phyloP scores from a whole-genome alignment of 2,888 invertebrate species.

The Pristionchus exspectatus region DNA sequence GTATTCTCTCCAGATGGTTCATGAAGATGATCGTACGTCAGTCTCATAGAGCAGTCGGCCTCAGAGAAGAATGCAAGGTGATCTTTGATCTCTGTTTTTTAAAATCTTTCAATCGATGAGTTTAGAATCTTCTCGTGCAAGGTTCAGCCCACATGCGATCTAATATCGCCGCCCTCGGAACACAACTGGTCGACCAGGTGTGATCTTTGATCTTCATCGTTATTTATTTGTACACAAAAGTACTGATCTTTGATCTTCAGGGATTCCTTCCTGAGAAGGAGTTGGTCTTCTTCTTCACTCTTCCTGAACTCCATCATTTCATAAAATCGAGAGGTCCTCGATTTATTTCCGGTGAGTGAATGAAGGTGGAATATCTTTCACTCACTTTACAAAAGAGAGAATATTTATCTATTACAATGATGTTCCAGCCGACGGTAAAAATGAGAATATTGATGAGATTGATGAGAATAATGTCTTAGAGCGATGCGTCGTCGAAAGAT shows the following conservation, averaged over 20 bases:
- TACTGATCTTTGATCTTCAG: conserved; percentile 64
- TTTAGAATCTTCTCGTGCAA: conserved; percentile 25
- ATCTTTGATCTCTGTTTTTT: neutral
- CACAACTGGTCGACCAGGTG: conserved; percentile 5
- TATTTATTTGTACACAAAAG: neutral
- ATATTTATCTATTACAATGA: neutral
- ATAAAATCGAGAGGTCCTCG: conserved; percentile 61
- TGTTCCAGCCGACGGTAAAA: neutral
- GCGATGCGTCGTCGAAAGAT: conserved; percentile 85
- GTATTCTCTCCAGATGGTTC: conserved; percentile 68
- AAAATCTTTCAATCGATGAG: neutral
- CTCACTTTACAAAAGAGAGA: neutral
- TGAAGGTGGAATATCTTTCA: neutral
- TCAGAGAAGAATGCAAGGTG: conserved; percentile 71
- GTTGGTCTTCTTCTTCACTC: conserved; percentile 80
- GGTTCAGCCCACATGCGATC: conserved; percentile 15
- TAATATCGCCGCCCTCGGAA: neutral
- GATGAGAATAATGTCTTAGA: conserved; percentile 80
- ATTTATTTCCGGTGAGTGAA: conserved; percentile 61
- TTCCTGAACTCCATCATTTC: conserved; percentile 78
- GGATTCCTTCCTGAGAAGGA: conserved; percentile 79
- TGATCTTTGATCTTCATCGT: neutral
- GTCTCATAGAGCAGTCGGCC: conserved; percentile 79
- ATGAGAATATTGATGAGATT: neutral
- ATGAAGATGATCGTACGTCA: conserved; percentile 78